These are phyloP conservation scores for Drosophila fuyamai DNA, from an alignment of 1,140 invertebrate genomes.

Conservation along the genomic window DNA sequence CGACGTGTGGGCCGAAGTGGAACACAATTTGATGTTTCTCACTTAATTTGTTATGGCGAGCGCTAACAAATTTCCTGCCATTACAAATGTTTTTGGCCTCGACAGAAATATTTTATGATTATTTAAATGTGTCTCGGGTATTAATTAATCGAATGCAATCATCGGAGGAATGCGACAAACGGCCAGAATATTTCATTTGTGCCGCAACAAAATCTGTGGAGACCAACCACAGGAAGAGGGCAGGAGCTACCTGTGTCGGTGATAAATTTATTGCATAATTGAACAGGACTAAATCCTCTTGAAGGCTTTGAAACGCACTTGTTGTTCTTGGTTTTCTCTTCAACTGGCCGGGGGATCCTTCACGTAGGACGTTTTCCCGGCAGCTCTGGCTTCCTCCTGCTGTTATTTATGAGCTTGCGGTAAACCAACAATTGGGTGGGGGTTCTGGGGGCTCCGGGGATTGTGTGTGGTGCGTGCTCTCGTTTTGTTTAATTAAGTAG, in stretches of 20 bases:
- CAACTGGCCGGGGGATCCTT: slow-evolving; percentile 6
- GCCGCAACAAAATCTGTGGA: slow-evolving; percentile 43
- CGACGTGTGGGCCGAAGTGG: slow-evolving; percentile 45
- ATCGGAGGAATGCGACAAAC: slow-evolving; percentile 37
- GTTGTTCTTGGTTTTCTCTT: slow-evolving; percentile 20
- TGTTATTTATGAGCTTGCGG: slow-evolving; percentile 76
- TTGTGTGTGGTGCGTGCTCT: slow-evolving; percentile 21
- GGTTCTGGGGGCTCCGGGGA: background rate
- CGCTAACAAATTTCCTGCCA: slow-evolving; percentile 73
- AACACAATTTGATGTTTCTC: slow-evolving; percentile 77
- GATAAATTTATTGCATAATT: slow-evolving; percentile 83
- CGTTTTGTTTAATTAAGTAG: slow-evolving; percentile 82
- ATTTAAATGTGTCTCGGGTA: slow-evolving; percentile 58
- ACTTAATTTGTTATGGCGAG: slow-evolving; percentile 76
- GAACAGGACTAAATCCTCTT: slow-evolving; percentile 68
- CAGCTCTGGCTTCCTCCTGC: slow-evolving; percentile 32
- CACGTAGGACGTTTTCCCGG: slow-evolving; percentile 12
- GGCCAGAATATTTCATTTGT: slow-evolving; percentile 56
- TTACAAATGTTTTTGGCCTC: slow-evolving; percentile 57
- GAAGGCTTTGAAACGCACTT: slow-evolving; percentile 67
- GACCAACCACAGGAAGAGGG: slow-evolving; percentile 4
- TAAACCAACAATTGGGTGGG: slow-evolving; percentile 31
- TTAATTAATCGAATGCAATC: slow-evolving; percentile 64
- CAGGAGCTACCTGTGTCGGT: slow-evolving; percentile 48
- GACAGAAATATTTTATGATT: slow-evolving; percentile 65